Evolutionary conservation across 2,888 invertebrate genomes (phyloP).

Genomic region (Stenodema calcarata): DNA sequence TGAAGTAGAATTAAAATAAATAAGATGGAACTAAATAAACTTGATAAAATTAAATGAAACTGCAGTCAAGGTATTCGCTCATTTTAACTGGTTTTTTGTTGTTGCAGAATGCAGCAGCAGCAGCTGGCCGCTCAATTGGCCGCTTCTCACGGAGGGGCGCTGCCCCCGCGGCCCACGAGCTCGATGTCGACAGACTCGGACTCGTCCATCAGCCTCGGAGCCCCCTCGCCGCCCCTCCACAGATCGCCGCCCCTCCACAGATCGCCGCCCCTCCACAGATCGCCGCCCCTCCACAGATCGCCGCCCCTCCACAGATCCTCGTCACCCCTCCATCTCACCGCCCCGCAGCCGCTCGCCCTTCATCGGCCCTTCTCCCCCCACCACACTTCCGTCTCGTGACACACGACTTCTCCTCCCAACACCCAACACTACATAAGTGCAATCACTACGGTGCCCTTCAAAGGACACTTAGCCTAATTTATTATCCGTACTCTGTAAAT

Average conservation of each 20-base stretch:
- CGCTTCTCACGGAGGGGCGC: slow-evolving; percentile 56
- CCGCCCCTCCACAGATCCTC: slow-evolving; percentile 55
- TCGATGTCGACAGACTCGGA: slow-evolving; percentile 58
- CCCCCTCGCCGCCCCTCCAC: slow-evolving; percentile 58
- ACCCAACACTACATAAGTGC: slow-evolving; percentile 43
- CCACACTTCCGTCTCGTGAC: slow-evolving; percentile 50
- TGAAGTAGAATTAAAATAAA: too few relatives aligned
- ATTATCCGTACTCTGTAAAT: slow-evolving; percentile 43
- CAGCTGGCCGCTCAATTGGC: slow-evolving; percentile 60
- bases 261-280: slow-evolving; percentile 38
- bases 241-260: slow-evolving; percentile 36
- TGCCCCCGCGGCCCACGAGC: slow-evolving; percentile 57
- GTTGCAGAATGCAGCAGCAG: slow-evolving; percentile 60
- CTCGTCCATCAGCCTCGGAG: slow-evolving; percentile 59
- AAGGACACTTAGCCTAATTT: slow-evolving; percentile 50
- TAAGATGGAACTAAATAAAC: too few relatives aligned
- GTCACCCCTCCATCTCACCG: slow-evolving; percentile 26
- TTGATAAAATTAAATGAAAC: too few relatives aligned
- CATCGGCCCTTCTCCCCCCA: slow-evolving; percentile 48
- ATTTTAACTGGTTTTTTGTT: slow-evolving; percentile 28
- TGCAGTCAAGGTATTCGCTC: too few relatives aligned
- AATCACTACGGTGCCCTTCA: slow-evolving; percentile 50
- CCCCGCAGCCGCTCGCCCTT: slow-evolving; percentile 49
- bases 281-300: slow-evolving; percentile 49
- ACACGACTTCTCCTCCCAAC: slow-evolving; percentile 5